Conservation (phyloP, 2,113 vertebrate species). For the Pagrus major region DNA sequence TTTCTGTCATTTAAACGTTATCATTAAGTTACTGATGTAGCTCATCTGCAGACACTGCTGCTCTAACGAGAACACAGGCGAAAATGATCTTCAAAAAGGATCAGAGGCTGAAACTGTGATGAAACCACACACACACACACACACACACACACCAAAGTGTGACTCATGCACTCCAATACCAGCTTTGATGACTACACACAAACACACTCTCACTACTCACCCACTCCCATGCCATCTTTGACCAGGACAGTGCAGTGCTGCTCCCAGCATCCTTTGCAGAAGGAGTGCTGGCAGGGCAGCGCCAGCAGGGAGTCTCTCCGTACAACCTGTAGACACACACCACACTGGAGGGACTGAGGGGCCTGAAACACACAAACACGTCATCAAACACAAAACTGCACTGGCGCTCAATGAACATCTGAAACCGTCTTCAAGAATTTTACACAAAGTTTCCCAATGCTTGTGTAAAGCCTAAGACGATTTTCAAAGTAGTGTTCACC, state of each 20-base stretch:
- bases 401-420: not conserved
- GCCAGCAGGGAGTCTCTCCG: conserved; percentile 94
- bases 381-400: not conserved
- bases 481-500: not conserved
- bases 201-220: conserved; percentile 84
- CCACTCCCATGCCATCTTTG: conserved; percentile 97
- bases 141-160: not conserved
- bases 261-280: conserved; percentile 99
- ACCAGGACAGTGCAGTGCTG: conserved; percentile 98
- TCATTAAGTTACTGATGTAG: not conserved
- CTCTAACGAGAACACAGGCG: not conserved
- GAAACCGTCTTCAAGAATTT: not conserved
- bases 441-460: not conserved
- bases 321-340: conserved; percentile 98
- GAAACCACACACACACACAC: not conserved
- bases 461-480: not conserved
- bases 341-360: conserved; percentile 93
- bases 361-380: conserved; percentile 52
- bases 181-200: conserved; percentile 47
- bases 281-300: conserved; percentile 97
- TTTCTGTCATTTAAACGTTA: not conserved
- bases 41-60: not conserved
- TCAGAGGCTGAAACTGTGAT: conserved; percentile 4
- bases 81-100: not conserved
- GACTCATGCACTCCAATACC: conserved; percentile 44